A percentile compares a stretch with the other conserved stretches of the same genome.
Evolutionary conservation across 2,888 invertebrate species (phyloP).

Genomic region (Lochmaea crataegi): DNA sequence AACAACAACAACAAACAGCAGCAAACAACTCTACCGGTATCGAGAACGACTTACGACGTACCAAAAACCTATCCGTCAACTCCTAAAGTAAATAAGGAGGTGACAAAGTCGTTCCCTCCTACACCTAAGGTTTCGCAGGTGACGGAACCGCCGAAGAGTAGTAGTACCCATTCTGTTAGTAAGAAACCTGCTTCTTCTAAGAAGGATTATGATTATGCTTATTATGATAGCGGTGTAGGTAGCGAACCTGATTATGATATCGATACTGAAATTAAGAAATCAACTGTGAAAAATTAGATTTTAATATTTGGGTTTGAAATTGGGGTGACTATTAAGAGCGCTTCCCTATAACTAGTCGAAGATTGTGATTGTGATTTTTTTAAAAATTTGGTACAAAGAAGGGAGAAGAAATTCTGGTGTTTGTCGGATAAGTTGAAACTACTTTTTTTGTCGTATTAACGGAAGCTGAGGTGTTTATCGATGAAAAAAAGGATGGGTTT

Average conservation of each 20-base stretch:
- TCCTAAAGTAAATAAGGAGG: conserved; percentile 8
- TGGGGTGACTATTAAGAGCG: neutral
- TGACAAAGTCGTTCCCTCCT: neutral
- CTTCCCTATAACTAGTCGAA: neutral
- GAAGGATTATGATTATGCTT: conserved; percentile 85
- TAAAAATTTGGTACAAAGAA: too few relatives aligned
- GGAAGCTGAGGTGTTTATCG: too few relatives aligned
- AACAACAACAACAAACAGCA: conserved; percentile 63
- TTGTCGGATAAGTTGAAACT: too few relatives aligned
- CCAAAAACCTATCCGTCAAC: conserved; percentile 25
- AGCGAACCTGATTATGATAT: conserved; percentile 63
- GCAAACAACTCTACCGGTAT: conserved; percentile 45
- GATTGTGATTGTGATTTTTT: too few relatives aligned
- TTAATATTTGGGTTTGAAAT: conserved; percentile 48
- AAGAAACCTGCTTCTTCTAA: conserved; percentile 50
- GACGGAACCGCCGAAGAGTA: conserved; percentile 35
- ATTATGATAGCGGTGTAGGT: conserved; percentile 73
- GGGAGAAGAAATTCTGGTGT: too few relatives aligned
- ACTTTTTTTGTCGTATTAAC: too few relatives aligned
- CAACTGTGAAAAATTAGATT: conserved; percentile 53
- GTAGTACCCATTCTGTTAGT: conserved; percentile 45
- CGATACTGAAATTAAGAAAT: conserved; percentile 72
- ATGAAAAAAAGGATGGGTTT: too few relatives aligned
- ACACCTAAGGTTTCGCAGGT: conserved; percentile 12
- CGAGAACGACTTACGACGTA: conserved; percentile 20